Conservation (phyloP, 2,888 invertebrate species). For the Habroteleia sp. region DNA sequence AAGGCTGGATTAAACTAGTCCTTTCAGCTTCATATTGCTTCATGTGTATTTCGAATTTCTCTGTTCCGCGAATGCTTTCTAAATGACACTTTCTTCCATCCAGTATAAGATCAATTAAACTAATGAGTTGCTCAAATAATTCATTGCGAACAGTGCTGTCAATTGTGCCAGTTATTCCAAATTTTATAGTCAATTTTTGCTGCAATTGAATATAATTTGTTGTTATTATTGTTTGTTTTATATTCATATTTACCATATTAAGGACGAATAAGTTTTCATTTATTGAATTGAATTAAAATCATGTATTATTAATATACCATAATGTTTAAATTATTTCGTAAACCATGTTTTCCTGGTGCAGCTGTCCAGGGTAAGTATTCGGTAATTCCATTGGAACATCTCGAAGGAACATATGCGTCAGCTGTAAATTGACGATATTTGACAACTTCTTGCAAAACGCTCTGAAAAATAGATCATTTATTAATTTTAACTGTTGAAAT, state of each 20-base stretch:
- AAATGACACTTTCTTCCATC: conserved; percentile 88
- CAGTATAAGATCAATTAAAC: conserved; percentile 87
- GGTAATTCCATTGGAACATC: conserved; percentile 73
- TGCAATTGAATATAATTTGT: conserved; percentile 62
- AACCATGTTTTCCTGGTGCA: conserved; percentile 83
- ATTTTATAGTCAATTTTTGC: conserved; percentile 78
- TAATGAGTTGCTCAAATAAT: conserved; percentile 87
- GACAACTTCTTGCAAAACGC: conserved; percentile 86
- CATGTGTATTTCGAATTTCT: conserved; percentile 83
- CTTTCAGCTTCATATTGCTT: conserved; percentile 87
- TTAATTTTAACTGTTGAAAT: too few species aligned
- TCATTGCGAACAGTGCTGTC: conserved; percentile 83
- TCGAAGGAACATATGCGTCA: conserved; percentile 82
- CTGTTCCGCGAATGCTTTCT: conserved; percentile 84
- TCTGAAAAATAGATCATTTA: too few species aligned
- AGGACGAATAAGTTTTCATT: too few species aligned
- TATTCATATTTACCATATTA: too few species aligned
- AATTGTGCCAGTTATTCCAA: conserved; percentile 83
- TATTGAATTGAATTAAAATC: too few species aligned
- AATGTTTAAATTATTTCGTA: conserved; percentile 74
- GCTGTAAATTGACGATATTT: conserved; percentile 84
- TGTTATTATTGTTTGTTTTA: too few species aligned
- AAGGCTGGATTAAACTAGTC: conserved; percentile 85
- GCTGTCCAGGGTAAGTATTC: conserved; percentile 91
- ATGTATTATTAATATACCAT: too few species aligned